These are phyloP conservation scores for Frankliniella intonsa DNA, from an alignment of 2,888 invertebrate genomes.

Conservation along the genomic window DNA sequence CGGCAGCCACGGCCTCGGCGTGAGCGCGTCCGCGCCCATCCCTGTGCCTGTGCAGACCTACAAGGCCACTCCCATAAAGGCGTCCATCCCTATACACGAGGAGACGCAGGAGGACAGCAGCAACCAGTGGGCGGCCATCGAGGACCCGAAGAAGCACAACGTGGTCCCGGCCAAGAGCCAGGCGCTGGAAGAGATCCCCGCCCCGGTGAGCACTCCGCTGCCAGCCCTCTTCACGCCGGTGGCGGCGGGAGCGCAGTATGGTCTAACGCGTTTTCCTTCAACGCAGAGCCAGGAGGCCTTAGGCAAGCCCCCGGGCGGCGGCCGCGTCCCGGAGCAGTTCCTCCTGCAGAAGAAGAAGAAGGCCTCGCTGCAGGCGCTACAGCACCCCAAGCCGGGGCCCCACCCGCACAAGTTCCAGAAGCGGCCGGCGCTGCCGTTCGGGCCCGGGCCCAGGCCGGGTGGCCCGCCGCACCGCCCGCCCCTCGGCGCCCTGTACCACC, in stretches of 20 bases:
- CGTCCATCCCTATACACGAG: conserved; percentile 14
- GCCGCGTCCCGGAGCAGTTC: neutral
- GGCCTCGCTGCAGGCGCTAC: neutral
- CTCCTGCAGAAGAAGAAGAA: conserved; percentile 18
- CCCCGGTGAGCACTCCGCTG: neutral
- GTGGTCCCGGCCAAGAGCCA: neutral
- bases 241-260: neutral
- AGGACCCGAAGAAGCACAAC: conserved; percentile 4
- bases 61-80: neutral
- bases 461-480: neutral
- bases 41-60: neutral
- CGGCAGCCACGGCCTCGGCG: conserved; percentile 19
- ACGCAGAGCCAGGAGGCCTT: neutral
- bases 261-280: neutral
- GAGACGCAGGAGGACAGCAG: neutral
- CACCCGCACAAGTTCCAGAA: conserved; percentile 9
- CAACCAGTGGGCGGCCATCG: conserved; percentile 13
- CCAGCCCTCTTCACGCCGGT: too few relatives aligned
- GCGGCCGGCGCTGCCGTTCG: neutral
- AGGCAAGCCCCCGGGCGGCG: neutral
- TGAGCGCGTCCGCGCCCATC: neutral
- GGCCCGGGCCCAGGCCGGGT: neutral
- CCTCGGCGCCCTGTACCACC: neutral
- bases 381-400: neutral
- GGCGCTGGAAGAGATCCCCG: conserved; percentile 3